These are phyloP conservation scores for Diloba caeruleocephala DNA, from an alignment of 2,888 invertebrate species.

Conservation along the genomic window DNA sequence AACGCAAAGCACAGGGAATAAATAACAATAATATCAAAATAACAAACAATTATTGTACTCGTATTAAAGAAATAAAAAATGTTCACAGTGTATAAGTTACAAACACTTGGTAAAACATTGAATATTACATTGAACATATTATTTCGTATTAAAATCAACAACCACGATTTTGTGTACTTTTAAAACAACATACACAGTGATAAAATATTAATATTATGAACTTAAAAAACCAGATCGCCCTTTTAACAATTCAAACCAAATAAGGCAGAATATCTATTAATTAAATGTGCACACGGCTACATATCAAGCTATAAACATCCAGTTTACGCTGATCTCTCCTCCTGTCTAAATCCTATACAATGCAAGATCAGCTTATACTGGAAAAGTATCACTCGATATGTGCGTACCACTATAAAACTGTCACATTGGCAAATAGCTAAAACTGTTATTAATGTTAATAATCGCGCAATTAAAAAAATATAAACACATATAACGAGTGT, in stretches of 20 bases:
- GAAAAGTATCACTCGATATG: too few relatives aligned
- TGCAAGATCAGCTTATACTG: too few relatives aligned
- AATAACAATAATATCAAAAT: too few relatives aligned
- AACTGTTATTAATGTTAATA: neutral
- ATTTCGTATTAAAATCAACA: conserved; percentile 27
- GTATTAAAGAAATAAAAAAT: too few relatives aligned
- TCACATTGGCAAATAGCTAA: too few relatives aligned
- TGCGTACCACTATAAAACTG: neutral
- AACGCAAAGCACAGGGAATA: too few relatives aligned
- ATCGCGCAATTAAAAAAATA: conserved; percentile 1
- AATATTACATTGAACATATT: conserved; percentile 4
- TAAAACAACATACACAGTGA: conserved; percentile 15
- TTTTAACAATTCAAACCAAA: conserved; percentile 1
- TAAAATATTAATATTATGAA: conserved; percentile 22
- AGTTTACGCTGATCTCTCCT: too few relatives aligned
- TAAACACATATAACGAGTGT: neutral
- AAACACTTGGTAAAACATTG: conserved; percentile 3
- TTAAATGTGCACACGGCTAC: too few relatives aligned
- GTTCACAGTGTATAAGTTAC: neutral
- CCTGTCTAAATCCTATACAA: too few relatives aligned
- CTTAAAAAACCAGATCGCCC: conserved; percentile 11
- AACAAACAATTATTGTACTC: too few relatives aligned
- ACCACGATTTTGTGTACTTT: conserved; percentile 28
- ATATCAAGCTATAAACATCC: too few relatives aligned
- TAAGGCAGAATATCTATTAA: neutral